phyloP scores from a whole-genome alignment of 2,113 vertebrate genomes.

The Echinops telfairi region DNA sequence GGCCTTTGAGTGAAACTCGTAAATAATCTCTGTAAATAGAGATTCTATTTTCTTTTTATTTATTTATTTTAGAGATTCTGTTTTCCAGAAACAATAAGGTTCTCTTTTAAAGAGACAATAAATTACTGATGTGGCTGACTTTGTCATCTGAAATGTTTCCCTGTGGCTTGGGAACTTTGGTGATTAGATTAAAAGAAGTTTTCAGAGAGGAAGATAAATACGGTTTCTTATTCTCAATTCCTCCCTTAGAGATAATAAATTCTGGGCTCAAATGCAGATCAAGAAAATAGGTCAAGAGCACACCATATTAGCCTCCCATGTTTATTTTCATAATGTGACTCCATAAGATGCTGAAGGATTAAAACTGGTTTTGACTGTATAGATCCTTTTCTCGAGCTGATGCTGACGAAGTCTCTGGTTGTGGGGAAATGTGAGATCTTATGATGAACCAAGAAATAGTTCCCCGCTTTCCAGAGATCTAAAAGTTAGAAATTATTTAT shows the following conservation, averaged over 20 bases:
- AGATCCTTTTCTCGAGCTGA: constrained; percentile 24
- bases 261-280: constrained; percentile 32
- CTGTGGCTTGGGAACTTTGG: neutral
- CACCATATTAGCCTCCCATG: neutral
- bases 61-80: too few species aligned
- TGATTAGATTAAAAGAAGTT: constrained; percentile 48
- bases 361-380: constrained; percentile 56
- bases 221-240: constrained; percentile 59
- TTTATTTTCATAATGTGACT: constrained; percentile 17
- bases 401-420: constrained; percentile 31
- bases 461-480: constrained; percentile 61
- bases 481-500: constrained; percentile 50
- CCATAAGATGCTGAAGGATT: neutral
- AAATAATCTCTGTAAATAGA: neutral
- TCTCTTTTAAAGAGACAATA: neutral
- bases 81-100: too few species aligned
- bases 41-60: too few species aligned
- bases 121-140: constrained; percentile 22
- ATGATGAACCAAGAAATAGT: constrained; percentile 53
- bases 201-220: constrained; percentile 41
- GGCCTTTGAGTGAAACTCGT: constrained; percentile 29
- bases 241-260: constrained; percentile 62
- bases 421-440: neutral
- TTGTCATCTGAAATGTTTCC: constrained; percentile 40
- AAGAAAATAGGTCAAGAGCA: constrained; percentile 56